Conservation (phyloP, 2,888 invertebrate species). For the Eupithecia subfuscata region DNA sequence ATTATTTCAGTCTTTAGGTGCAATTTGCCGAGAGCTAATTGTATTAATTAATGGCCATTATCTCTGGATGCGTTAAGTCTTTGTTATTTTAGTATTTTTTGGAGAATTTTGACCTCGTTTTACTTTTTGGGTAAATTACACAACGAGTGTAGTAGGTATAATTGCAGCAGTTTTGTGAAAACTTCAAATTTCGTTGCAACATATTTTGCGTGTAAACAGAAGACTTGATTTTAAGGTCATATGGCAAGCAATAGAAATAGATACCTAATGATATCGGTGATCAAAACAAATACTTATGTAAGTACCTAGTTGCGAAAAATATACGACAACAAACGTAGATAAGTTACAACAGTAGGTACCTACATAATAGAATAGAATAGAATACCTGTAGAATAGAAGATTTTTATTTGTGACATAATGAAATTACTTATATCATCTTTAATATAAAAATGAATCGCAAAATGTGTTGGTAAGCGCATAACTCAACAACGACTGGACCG, state of each 20-base stretch:
- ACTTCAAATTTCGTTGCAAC: slow-evolving; percentile 18
- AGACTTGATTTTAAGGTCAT: neutral
- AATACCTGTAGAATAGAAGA: no score
- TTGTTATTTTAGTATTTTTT: slow-evolving; percentile 65
- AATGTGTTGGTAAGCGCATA: no score
- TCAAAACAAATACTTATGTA: neutral
- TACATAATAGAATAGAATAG: no score
- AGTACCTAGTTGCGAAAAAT: neutral
- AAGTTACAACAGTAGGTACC: neutral
- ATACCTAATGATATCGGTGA: neutral
- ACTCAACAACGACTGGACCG: no score
- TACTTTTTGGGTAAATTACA: slow-evolving; percentile 45
- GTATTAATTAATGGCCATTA: slow-evolving; percentile 82
- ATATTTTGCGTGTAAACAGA: neutral
- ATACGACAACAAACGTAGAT: neutral
- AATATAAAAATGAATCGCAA: no score
- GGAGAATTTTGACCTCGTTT: slow-evolving; percentile 59
- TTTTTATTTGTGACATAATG: no score
- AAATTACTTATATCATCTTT: no score
- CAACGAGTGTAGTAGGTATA: slow-evolving; percentile 25
- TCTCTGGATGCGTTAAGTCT: slow-evolving; percentile 71
- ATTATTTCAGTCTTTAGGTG: slow-evolving; percentile 80
- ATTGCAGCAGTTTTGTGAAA: slow-evolving; percentile 21
- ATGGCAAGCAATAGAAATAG: neutral
- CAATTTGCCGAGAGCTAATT: slow-evolving; percentile 82